A percentile compares a stretch with the other conserved stretches of the same genome.
These are phyloP conservation scores for Siniperca knerii DNA, from an alignment of 2,113 vertebrate species.

Conservation along the genomic window DNA sequence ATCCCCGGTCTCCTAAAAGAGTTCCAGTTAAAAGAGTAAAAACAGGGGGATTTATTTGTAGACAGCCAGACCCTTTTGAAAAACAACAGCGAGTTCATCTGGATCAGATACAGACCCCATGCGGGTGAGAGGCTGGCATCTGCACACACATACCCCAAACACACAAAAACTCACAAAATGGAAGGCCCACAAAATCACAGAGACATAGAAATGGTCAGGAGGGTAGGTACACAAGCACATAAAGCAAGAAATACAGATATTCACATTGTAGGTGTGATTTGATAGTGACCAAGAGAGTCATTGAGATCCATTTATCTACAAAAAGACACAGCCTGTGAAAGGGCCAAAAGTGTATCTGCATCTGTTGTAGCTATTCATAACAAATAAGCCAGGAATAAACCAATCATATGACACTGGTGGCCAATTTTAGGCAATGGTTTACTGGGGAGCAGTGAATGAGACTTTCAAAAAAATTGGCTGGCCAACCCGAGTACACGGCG, in stretches of 20 bases:
- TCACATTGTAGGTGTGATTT: not conserved
- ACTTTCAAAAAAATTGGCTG: not conserved
- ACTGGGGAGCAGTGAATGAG: not conserved
- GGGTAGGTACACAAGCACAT: not conserved
- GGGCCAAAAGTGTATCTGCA: not conserved
- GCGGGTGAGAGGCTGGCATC: slow-evolving; percentile 42
- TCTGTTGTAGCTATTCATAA: not conserved
- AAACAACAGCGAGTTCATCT: slow-evolving; percentile 65
- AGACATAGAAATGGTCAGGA: too few species aligned
- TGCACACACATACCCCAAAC: slow-evolving; percentile 22
- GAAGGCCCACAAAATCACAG: not conserved
- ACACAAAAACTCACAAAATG: slow-evolving; percentile 15
- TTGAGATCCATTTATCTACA: slow-evolving; percentile 1
- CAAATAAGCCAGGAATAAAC: slow-evolving; percentile 3
- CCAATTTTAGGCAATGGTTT: not conserved
- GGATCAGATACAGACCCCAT: slow-evolving; percentile 64
- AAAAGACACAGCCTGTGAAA: not conserved
- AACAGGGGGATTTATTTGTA: slow-evolving; percentile 60
- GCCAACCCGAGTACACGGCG: not conserved
- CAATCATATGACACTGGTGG: not conserved
- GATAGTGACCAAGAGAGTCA: not conserved
- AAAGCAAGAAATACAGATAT: not conserved
- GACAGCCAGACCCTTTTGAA: slow-evolving; percentile 39
- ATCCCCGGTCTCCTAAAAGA: slow-evolving; percentile 30
- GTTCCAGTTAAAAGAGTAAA: slow-evolving; percentile 51